Percentiles rank a stretch among this genome's conserved stretches.
Conservation (phyloP, 1,140 invertebrate genomes). For the Belonocnema kinseyi region DNA sequence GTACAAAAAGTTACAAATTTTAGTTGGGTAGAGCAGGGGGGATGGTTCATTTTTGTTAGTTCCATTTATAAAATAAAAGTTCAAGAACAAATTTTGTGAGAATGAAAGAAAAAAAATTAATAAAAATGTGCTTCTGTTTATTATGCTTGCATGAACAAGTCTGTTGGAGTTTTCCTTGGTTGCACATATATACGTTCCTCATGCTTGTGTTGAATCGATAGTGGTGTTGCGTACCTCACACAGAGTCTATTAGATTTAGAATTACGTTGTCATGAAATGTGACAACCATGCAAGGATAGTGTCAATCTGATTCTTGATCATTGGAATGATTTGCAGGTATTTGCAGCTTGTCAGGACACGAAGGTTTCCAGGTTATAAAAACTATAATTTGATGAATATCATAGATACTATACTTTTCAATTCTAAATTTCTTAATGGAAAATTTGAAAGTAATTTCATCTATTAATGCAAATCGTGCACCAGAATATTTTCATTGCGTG, state of each 20-base stretch:
- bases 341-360: neutral
- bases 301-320: neutral
- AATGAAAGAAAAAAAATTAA: no score
- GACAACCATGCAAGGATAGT: neutral
- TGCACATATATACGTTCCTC: neutral
- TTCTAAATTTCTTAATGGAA: no score
- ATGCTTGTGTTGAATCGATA: constrained; percentile 4
- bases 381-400: neutral
- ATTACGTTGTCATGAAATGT: neutral
- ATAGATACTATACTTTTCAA: no score
- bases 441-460: no score
- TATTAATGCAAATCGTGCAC: no score
- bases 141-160: neutral
- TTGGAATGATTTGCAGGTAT: neutral
- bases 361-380: neutral
- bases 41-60: no score
- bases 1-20: no score
- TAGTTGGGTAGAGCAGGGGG: no score
- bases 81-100: no score
- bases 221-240: neutral
- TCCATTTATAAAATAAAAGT: no score
- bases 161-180: neutral
- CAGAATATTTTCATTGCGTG: no score
- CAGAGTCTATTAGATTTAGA: neutral
- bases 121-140: no score